Base-by-base conservation (phyloP, 2,797 vertebrate species). In the Eulemur rubriventer region DNA sequence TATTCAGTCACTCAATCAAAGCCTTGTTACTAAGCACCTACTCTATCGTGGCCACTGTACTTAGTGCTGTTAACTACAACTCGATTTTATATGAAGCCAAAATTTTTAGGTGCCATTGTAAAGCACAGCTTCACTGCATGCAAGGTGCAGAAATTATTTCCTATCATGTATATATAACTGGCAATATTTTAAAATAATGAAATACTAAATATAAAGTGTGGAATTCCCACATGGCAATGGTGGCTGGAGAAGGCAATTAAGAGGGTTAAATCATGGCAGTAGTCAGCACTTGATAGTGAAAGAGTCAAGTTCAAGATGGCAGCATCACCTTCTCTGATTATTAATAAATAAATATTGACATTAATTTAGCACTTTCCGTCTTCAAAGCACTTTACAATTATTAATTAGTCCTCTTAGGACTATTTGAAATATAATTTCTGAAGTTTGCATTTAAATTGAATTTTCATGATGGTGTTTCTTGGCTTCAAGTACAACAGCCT, bases 261-360 rank as follows among this genome's bases (percentile, higher is more conserved):
- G 48, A 92, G 38, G 30, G 28, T 87, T 43, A 94, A 91, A 94
- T 92, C 67, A 30, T 78, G 87, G 81, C 59, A n/a, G 89, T 75
- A 93, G 80, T 83, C 3, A 18, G 73, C 82, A 95, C 96, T 97
- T 96, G 87, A 96, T 89, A 4, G 6, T 38, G 67, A 94, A 94
- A 95, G 94, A 98, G 89, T 94, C 89, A 96, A 94, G 84, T 96
- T 97, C 93, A 97, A 97, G 90, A 97, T 97, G 96, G 96, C 87
- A 97, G 96, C 73, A 95, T 95, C 69, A 63, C 91, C 67, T 93
- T 87, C 61, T 92, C 76, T 98, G 95, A 97, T 97, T 96, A 96
- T 98, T 98, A 98, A 98, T 97, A 98, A 98, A 98, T 98, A 98
- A 98, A 98, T 98, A 98, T 98, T 98, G 97, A 98, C 7, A 4